These are phyloP conservation scores for Parazoanthus atlanticus DNA, from an alignment of 92 coral and sea anemone genomes.

Conservation along the genomic window DNA sequence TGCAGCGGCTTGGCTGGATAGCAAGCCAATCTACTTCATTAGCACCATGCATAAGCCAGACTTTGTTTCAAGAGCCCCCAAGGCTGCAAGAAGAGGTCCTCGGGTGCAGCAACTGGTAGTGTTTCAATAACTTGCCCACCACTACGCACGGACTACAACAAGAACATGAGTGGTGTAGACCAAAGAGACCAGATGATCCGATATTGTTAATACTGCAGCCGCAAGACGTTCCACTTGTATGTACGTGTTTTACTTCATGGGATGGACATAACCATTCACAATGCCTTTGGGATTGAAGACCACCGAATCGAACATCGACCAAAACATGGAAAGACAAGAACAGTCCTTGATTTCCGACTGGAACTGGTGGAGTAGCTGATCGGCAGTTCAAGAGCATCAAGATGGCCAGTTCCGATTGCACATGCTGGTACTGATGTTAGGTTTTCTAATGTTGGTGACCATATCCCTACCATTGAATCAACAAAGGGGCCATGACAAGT, in stretches of 20 bases:
- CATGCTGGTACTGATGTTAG: too few species aligned
- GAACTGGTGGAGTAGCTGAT: neutral
- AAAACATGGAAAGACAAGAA: neutral
- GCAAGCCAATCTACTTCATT: neutral
- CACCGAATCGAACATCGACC: neutral
- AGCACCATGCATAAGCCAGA: neutral
- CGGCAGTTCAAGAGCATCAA: too few species aligned
- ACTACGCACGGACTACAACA: constrained; percentile 46
- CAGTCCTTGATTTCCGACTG: neutral
- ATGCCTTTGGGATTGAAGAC: neutral
- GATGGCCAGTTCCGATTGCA: too few species aligned
- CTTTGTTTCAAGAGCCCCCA: neutral
- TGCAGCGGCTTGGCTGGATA: neutral
- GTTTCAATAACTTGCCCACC: constrained; percentile 54
- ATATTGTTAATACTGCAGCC: neutral
- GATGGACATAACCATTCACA: neutral
- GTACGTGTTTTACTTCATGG: neutral
- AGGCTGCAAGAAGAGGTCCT: too few species aligned
- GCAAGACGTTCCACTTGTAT: neutral
- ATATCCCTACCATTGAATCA: too few species aligned
- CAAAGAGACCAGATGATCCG: constrained; percentile 50
- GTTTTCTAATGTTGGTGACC: too few species aligned
- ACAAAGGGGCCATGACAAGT: too few species aligned
- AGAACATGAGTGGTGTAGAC: constrained; percentile 35
- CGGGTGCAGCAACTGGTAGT: neutral